phyloP scores from a whole-genome alignment of 1,140 invertebrate genomes.

The Nautilus pompilius region DNA sequence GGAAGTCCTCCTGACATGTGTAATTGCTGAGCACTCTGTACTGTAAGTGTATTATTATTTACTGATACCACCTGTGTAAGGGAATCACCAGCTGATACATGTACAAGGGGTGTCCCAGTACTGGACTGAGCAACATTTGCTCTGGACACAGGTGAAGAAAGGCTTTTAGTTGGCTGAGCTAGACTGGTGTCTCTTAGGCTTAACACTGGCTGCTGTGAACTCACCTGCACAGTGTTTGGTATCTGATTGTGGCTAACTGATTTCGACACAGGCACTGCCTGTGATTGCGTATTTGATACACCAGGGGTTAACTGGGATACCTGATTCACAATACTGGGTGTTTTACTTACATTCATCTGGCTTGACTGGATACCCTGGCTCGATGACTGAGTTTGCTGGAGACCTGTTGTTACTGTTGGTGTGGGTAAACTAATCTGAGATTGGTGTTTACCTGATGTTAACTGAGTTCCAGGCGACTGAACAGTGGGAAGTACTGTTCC shows the following conservation, averaged over 20 bases:
- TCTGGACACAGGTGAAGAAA: not conserved
- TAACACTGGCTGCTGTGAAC: not conserved
- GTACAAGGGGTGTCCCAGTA: not conserved
- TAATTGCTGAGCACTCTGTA: too few relatives aligned
- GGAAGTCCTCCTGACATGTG: too few relatives aligned
- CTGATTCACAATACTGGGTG: not conserved
- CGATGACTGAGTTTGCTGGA: not conserved
- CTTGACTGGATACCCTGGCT: not conserved
- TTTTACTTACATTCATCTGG: not conserved
- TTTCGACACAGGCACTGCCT: not conserved
- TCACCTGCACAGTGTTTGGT: not conserved
- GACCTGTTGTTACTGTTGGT: not conserved
- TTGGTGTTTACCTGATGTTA: too few relatives aligned
- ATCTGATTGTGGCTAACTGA: too few relatives aligned
- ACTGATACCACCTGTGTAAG: too few relatives aligned
- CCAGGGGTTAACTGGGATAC: too few relatives aligned
- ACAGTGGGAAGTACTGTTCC: not conserved
- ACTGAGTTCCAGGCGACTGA: not conserved
- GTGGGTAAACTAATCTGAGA: slow-evolving; percentile 4
- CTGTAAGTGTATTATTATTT: too few relatives aligned
- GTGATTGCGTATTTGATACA: not conserved
- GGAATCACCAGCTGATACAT: too few relatives aligned
- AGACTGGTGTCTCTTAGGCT: not conserved
- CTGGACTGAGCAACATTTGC: not conserved
- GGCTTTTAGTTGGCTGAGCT: not conserved